These are phyloP conservation scores for Epistrophe eligans DNA, from an alignment of 2,888 invertebrate genomes.

Conservation along the genomic window DNA sequence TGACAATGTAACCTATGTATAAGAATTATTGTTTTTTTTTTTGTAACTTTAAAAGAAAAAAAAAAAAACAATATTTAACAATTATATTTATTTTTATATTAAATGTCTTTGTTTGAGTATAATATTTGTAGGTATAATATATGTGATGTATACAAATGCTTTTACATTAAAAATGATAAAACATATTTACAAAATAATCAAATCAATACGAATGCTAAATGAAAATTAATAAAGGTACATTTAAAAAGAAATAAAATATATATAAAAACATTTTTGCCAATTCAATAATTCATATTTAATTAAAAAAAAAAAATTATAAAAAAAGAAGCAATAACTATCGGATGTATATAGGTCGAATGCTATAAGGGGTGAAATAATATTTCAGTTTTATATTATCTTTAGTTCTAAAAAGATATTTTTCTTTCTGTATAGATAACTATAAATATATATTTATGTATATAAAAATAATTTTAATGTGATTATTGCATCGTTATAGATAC, in stretches of 20 bases:
- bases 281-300: constrained; percentile 24
- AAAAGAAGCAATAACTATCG: constrained; percentile 22
- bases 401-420: background rate
- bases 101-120: constrained; percentile 63
- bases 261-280: constrained; percentile 16
- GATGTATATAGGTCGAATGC: background rate
- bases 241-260: constrained; percentile 13
- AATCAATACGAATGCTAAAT: constrained; percentile 44
- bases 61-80: constrained; percentile 3
- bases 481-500: too few relatives aligned
- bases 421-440: background rate
- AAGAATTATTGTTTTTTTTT: background rate
- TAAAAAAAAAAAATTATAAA: constrained; percentile 27
- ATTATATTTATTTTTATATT: constrained; percentile 1
- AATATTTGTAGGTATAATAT: constrained; percentile 20
- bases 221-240: background rate
- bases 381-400: background rate
- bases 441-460: too few relatives aligned
- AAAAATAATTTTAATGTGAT: too few relatives aligned
- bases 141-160: constrained; percentile 58
- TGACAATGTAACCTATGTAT: constrained; percentile 8
- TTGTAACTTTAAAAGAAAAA: background rate
- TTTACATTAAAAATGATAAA: constrained; percentile 57
- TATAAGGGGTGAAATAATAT: background rate
- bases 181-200: constrained; percentile 39